Conservation (phyloP, 1,140 invertebrate species). For the Alviniconcha marisindica region DNA sequence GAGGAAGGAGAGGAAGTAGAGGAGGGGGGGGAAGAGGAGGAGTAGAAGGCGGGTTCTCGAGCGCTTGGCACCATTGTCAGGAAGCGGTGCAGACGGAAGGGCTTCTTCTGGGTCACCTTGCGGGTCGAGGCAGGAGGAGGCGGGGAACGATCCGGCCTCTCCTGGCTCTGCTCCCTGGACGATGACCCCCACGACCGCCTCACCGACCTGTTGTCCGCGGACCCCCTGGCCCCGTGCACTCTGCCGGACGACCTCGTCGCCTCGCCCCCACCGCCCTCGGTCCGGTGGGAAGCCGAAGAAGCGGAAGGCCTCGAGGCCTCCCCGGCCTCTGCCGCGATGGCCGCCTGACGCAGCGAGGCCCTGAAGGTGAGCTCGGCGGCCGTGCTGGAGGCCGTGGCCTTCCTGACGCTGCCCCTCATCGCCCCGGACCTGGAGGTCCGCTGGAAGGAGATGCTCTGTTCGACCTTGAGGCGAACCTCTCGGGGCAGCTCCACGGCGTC, state of each 20-base stretch:
- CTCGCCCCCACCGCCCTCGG: neutral
- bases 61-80: conserved; percentile 34
- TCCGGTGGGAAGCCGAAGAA: neutral
- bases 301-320: no score
- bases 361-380: neutral
- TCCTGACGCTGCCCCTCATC: neutral
- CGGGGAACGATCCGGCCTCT: neutral
- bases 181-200: neutral
- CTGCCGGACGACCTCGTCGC: neutral
- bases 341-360: neutral
- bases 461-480: neutral
- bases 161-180: neutral
- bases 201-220: no score
- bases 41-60: neutral
- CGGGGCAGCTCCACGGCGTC: conserved; percentile 29
- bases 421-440: neutral
- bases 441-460: neutral
- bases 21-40: neutral
- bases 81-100: conserved; percentile 34
- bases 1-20: no score
- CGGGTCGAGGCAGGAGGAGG: neutral
- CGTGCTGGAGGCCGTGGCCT: neutral
- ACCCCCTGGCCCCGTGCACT: neutral
- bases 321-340: neutral
- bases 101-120: neutral